These are phyloP conservation scores for Onchidella celtica DNA, from an alignment of 2,888 invertebrate genomes.

Conservation along the genomic window DNA sequence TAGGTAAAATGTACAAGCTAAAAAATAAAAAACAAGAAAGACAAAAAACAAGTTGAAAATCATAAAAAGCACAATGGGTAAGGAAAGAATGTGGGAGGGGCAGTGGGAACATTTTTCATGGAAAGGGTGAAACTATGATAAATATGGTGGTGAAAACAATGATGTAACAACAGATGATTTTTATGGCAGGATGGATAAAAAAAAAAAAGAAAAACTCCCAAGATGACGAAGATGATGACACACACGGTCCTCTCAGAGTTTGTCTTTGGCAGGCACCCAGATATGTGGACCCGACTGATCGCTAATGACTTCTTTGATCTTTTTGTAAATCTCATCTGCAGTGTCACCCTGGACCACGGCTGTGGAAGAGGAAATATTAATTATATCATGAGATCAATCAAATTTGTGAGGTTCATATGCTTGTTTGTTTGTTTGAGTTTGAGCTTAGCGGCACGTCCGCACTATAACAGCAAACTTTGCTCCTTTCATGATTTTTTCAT, in stretches of 20 bases:
- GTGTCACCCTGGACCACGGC: constrained; percentile 98
- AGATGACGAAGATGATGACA: constrained; percentile 12
- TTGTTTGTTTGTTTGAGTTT: too few relatives aligned
- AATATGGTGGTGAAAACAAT: background rate
- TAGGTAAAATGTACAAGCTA: too few relatives aligned
- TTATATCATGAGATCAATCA: background rate
- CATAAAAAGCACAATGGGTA: too few relatives aligned
- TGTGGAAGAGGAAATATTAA: constrained; percentile 79
- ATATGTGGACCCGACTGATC: constrained; percentile 97
- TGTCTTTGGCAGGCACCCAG: constrained; percentile 97
- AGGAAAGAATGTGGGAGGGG: too few relatives aligned
- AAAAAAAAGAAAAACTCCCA: background rate
- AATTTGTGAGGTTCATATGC: too few relatives aligned
- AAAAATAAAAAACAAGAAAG: too few relatives aligned
- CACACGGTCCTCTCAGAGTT: constrained; percentile 66
- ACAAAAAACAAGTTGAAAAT: too few relatives aligned
- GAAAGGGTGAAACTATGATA: background rate
- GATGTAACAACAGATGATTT: constrained; percentile 1
- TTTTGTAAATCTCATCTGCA: constrained; percentile 96
- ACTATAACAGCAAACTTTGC: too few relatives aligned
- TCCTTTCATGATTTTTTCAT: too few relatives aligned
- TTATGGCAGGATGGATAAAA: too few relatives aligned
- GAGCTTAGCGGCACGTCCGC: too few relatives aligned
- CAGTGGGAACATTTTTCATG: too few relatives aligned
- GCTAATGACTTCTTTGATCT: constrained; percentile 95